Evolutionary conservation across 2,888 invertebrate species (phyloP).

Genomic region (Cecidostiba fungosa): DNA sequence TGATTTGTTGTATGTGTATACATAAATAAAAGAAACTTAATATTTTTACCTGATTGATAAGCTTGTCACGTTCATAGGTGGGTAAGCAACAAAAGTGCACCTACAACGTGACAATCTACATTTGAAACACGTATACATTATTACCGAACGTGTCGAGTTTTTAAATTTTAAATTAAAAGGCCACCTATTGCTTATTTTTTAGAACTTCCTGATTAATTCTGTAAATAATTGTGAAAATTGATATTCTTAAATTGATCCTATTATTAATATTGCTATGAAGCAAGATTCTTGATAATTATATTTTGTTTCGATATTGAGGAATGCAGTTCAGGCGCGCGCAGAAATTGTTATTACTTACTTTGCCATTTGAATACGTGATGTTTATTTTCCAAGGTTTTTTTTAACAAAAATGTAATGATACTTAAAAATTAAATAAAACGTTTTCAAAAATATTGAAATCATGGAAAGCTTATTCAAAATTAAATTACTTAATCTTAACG

Average conservation of each 20-base stretch:
- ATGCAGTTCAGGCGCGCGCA: neutral
- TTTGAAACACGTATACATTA: slow-evolving; percentile 54
- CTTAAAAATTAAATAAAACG: neutral
- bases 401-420: slow-evolving; percentile 5
- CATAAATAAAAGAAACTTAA: neutral
- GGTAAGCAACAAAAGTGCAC: slow-evolving; percentile 43
- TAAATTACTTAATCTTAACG: neutral
- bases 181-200: neutral
- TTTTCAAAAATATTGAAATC: neutral
- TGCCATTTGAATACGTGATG: neutral
- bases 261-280: neutral
- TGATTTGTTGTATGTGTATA: neutral
- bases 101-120: slow-evolving; percentile 39
- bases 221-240: neutral
- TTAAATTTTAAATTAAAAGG: slow-evolving; percentile 34
- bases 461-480: slow-evolving; percentile 17
- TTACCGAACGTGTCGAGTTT: slow-evolving; percentile 45
- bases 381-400: slow-evolving; percentile 9
- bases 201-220: slow-evolving; percentile 8
- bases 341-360: neutral
- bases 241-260: neutral
- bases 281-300: neutral
- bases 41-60: slow-evolving; percentile 6
- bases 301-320: neutral
- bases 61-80: slow-evolving; percentile 38